A percentile compares a stretch with the other conserved stretches of the same genome.
Evolutionary conservation across 2,888 invertebrate genomes (phyloP).

Genomic region (Polydrusus pterygomalis): DNA sequence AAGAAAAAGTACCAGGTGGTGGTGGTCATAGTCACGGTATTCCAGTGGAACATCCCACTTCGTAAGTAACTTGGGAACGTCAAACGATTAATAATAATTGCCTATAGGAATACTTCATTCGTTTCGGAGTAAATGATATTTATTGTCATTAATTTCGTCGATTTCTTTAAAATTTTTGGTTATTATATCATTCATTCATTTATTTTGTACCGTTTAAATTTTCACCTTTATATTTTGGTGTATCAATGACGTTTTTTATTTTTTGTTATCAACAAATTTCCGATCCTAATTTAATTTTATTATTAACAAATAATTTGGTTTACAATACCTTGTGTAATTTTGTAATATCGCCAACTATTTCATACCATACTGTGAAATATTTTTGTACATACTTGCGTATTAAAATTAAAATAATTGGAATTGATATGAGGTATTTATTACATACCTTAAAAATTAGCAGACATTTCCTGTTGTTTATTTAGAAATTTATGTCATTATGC

Average conservation of each 20-base stretch:
- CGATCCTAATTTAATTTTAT: too few relatives aligned
- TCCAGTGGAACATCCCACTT: constrained; percentile 78
- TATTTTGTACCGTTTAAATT: too few relatives aligned
- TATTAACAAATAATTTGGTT: neutral
- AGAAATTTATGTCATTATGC: neutral
- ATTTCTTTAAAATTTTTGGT: too few relatives aligned
- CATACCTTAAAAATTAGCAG: constrained; percentile 2
- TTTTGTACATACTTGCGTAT: neutral
- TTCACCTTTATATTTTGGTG: neutral
- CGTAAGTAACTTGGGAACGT: constrained; percentile 75
- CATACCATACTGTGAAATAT: constrained; percentile 10
- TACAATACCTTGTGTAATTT: constrained; percentile 1
- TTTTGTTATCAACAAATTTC: neutral
- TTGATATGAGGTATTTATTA: neutral
- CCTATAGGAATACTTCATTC: too few relatives aligned
- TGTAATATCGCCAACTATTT: constrained; percentile 1
- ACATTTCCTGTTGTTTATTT: neutral
- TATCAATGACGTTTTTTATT: neutral
- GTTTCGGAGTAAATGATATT: too few relatives aligned
- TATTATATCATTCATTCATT: too few relatives aligned
- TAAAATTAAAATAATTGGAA: neutral
- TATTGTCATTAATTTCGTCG: too few relatives aligned
- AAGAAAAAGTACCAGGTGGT: constrained; percentile 64
- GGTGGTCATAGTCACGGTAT: constrained; percentile 70
- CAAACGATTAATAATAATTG: too few relatives aligned